Evolutionary conservation across 2,113 vertebrate species (phyloP).

Genomic region (Plecturocebus donacophilus): DNA sequence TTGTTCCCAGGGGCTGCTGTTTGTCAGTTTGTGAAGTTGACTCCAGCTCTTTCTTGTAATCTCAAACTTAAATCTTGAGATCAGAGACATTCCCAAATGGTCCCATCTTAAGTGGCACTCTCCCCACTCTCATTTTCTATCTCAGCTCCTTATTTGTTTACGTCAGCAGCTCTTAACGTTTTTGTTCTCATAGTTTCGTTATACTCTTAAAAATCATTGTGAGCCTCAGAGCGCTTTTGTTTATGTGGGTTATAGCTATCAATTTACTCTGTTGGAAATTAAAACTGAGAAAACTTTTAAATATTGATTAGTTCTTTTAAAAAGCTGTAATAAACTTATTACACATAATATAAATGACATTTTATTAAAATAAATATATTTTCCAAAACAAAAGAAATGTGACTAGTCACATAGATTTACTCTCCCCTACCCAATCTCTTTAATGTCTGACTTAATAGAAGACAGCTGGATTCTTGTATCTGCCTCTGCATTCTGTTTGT

Average conservation of each 20-base stretch:
- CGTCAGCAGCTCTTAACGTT: neutral
- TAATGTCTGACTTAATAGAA: neutral
- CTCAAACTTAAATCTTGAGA: neutral
- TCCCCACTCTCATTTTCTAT: neutral
- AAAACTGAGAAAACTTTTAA: neutral
- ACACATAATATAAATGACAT: neutral
- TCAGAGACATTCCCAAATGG: neutral
- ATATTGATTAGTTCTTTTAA: neutral
- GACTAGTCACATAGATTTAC: neutral
- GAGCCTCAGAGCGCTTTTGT: neutral
- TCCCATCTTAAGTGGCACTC: neutral
- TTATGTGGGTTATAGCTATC: neutral
- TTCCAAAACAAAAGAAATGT: neutral
- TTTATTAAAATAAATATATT: neutral
- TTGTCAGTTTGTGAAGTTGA: too few relatives aligned
- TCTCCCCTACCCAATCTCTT: neutral
- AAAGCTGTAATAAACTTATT: neutral
- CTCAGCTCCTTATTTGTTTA: neutral
- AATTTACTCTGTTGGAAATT: neutral
- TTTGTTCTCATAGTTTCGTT: neutral
- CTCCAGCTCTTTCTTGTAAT: neutral
- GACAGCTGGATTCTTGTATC: neutral
- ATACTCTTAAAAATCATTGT: neutral
- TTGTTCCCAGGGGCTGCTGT: neutral
- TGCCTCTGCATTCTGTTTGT: neutral